phyloP scores from a whole-genome alignment of 1,140 invertebrate genomes.

The Oryctes rhinoceros region DNA sequence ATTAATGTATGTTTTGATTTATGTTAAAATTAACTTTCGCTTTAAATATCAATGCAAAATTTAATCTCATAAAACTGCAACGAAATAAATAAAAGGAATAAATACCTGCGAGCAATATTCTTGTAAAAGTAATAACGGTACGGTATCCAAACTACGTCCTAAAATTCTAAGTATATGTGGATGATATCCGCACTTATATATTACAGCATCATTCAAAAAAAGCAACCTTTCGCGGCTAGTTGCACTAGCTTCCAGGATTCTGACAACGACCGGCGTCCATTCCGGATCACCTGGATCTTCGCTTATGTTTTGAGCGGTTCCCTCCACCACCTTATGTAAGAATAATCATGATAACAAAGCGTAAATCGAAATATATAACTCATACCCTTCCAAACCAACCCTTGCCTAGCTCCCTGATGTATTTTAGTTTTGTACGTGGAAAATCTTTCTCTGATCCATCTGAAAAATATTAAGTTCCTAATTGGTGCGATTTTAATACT shows the following conservation, averaged over 20 bases:
- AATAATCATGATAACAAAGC: neutral
- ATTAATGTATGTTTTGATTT: too few species aligned
- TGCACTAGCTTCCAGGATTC: conserved; percentile 77
- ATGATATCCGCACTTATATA: conserved; percentile 72
- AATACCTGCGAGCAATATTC: conserved; percentile 70
- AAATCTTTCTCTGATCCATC: conserved; percentile 72
- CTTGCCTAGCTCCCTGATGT: conserved; percentile 81
- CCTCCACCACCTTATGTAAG: conserved; percentile 72
- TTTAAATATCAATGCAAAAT: too few species aligned
- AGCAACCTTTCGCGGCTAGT: conserved; percentile 71
- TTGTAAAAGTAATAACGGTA: conserved; percentile 72
- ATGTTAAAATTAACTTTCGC: too few species aligned
- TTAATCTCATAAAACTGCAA: too few species aligned
- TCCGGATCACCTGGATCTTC: conserved; percentile 55
- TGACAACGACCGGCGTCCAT: conserved; percentile 68
- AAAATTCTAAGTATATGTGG: conserved; percentile 69
- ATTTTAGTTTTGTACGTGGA: conserved; percentile 80
- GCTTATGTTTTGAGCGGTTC: conserved; percentile 69
- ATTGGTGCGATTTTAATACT: neutral
- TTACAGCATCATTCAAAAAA: conserved; percentile 76
- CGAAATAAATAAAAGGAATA: neutral
- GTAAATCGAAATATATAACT: neutral
- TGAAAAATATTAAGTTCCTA: conserved; percentile 52
- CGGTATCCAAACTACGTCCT: conserved; percentile 71
- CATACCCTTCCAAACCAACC: conserved; percentile 87